Conservation (phyloP, 2,113 vertebrate genomes). For the Phasianus colchicus region DNA sequence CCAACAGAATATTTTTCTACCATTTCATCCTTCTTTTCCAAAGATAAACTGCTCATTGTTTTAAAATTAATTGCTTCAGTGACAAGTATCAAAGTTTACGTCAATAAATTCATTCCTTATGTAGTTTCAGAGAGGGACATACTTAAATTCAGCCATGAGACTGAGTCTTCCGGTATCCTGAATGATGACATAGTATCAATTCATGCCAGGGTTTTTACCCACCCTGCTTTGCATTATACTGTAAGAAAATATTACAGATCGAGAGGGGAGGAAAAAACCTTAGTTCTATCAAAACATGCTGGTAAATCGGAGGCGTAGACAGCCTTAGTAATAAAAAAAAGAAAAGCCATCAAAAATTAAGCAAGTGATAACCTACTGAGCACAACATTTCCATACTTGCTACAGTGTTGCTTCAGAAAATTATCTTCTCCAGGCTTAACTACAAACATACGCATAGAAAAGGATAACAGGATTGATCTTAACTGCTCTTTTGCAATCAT, state of each 20-base stretch:
- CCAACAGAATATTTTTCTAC: background rate
- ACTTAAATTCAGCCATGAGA: background rate
- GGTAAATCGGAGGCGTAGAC: conserved; percentile 61
- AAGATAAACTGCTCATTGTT: background rate
- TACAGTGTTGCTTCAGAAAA: background rate
- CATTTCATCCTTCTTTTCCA: background rate
- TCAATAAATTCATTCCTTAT: background rate
- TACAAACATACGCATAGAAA: conserved; percentile 1
- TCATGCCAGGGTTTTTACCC: background rate
- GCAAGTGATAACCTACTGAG: conserved; percentile 20
- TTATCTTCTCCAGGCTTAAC: conserved; percentile 28
- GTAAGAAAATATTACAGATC: conserved; percentile 17
- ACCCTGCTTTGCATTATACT: background rate
- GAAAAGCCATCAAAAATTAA: conserved; percentile 46
- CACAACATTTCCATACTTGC: conserved; percentile 11
- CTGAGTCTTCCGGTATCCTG: background rate
- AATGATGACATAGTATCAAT: conserved; percentile 21
- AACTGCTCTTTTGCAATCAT: background rate
- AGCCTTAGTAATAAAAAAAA: conserved; percentile 56
- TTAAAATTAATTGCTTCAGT: background rate
- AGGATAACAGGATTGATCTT: background rate
- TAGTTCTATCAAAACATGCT: conserved; percentile 50
- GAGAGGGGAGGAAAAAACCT: background rate
- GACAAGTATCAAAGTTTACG: background rate
- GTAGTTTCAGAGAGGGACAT: background rate